phyloP scores from a whole-genome alignment of 2,113 vertebrate species.

The Strix aluco region DNA sequence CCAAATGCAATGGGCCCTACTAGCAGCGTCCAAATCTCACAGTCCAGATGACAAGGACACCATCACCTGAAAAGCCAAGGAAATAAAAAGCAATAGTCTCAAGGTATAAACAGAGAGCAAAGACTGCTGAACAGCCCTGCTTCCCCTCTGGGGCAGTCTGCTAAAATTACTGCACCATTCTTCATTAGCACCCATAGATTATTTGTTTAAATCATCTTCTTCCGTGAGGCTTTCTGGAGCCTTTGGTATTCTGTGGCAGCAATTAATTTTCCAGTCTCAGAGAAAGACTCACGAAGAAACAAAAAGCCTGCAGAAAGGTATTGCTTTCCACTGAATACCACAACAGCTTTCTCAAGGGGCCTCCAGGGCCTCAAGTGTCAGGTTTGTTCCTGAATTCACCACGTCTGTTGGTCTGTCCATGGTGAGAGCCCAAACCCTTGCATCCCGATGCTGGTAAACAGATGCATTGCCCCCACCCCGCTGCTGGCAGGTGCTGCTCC shows the following conservation, averaged over 20 bases:
- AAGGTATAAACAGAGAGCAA: not conserved
- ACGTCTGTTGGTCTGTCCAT: not conserved
- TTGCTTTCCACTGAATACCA: not conserved
- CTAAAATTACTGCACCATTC: not conserved
- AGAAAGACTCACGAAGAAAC: not conserved
- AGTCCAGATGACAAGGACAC: not conserved
- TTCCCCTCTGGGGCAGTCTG: not conserved
- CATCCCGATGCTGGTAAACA: accelerated
- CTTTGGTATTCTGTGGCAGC: not conserved
- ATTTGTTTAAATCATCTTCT: not conserved
- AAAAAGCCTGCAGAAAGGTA: not conserved
- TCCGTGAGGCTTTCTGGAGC: accelerated
- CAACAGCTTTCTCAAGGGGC: not conserved
- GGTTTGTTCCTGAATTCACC: not conserved
- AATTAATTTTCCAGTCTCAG: not conserved
- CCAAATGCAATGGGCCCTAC: not conserved
- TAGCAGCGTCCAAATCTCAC: not conserved
- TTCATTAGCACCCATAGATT: not conserved
- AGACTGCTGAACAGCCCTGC: not conserved
- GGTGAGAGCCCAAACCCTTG: not conserved
- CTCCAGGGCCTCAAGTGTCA: not conserved
- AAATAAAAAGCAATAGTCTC: not conserved
- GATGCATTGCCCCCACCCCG: accelerated
- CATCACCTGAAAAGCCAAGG: not conserved
- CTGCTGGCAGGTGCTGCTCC: not conserved